Percentiles rank a stretch among this genome's conserved stretches.
Evolutionary conservation across 37 sponge, comb jelly and placozoan species (phyloP).

Genomic region (Spongia lamella): DNA sequence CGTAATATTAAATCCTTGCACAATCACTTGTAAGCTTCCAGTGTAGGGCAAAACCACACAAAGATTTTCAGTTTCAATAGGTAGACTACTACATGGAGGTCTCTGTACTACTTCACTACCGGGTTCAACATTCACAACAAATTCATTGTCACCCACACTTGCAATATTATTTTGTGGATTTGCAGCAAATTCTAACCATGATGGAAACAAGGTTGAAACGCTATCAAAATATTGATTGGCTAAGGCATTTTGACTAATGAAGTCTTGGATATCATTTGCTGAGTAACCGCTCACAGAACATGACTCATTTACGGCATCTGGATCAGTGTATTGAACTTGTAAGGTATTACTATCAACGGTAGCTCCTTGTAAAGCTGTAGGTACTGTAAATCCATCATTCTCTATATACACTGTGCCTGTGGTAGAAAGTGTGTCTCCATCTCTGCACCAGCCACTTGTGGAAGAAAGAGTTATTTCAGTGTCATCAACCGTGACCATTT

Average conservation of each 20-base stretch:
- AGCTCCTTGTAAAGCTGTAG: no score
- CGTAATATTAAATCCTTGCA: neutral
- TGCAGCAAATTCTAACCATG: conserved; percentile 8
- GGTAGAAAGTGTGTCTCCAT: no score
- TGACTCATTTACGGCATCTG: no score
- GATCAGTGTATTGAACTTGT: no score
- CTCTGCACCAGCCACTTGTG: no score
- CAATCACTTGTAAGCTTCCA: conserved; percentile 2
- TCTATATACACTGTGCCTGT: no score
- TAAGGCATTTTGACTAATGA: neutral
- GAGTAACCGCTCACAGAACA: neutral
- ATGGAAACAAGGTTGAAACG: conserved; percentile 1
- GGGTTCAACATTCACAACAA: neutral
- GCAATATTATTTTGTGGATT: neutral
- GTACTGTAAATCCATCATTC: no score
- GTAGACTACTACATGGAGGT: neutral
- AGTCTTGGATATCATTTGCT: neutral
- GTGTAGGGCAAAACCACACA: conserved; percentile 11
- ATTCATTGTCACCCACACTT: no score
- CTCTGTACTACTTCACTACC: neutral
- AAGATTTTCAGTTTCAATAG: neutral
- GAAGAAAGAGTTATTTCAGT: no score
- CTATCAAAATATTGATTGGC: conserved; percentile 2
- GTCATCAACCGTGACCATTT: no score
- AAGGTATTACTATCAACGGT: no score